Conservation (phyloP, 2,888 invertebrate genomes). For the Xestoiulus laeticollis region DNA sequence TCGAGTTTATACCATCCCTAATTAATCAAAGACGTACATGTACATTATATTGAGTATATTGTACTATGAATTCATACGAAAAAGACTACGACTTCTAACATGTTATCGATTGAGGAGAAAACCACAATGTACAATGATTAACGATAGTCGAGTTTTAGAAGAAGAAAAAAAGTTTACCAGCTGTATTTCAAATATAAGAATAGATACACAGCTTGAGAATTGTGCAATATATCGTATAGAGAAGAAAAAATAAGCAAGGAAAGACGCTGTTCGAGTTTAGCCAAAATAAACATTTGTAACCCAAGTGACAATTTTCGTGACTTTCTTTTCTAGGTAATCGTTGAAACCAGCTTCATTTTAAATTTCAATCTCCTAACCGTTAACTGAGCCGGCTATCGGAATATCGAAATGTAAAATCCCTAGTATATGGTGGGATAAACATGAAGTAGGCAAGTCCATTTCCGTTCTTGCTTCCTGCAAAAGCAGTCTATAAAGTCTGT, state of each 20-base stretch:
- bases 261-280: neutral
- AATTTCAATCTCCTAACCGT: neutral
- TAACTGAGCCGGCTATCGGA: neutral
- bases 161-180: too few species aligned
- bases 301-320: neutral
- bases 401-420: neutral
- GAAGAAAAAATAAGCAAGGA: too few species aligned
- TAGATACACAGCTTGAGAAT: too few species aligned
- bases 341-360: neutral
- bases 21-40: too few species aligned
- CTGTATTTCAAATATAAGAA: too few species aligned
- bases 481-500: neutral
- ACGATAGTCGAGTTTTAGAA: too few species aligned
- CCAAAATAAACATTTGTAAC: neutral
- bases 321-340: neutral
- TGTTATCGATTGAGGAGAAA: neutral
- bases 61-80: too few species aligned
- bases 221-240: too few species aligned
- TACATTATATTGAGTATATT: too few species aligned
- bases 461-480: neutral
- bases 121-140: neutral
- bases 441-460: constrained; percentile 14
- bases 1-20: too few species aligned
- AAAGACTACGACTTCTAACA: neutral
- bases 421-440: neutral